Conservation (phyloP, 2,797 vertebrate genomes). For the Silurus lanzhouensis region DNA sequence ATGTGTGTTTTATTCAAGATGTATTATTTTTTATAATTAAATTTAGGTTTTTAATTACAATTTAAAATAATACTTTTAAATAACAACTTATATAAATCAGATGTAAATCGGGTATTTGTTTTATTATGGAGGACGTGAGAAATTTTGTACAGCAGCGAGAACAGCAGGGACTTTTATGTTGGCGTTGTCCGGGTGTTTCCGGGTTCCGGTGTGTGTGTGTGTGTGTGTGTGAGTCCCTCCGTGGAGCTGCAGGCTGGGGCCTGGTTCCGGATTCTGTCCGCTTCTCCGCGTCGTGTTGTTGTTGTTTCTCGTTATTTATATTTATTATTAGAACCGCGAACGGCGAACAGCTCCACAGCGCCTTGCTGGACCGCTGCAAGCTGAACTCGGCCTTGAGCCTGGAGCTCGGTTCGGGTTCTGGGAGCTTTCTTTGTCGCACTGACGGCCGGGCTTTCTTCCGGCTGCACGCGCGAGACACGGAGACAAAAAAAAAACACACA, state of each 20-base stretch:
- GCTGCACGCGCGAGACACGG: background rate
- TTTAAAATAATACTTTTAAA: no score
- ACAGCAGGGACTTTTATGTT: no score
- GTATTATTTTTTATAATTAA: no score
- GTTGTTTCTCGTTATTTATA: background rate
- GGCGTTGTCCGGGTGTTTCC: no score
- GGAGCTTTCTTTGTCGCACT: constrained; percentile 26
- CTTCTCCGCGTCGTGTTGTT: background rate
- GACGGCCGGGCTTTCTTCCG: background rate
- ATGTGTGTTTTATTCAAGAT: no score
- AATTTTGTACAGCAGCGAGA: no score
- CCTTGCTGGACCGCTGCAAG: background rate
- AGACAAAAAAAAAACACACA: background rate
- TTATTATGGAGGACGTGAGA: no score
- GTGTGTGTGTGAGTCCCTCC: background rate
- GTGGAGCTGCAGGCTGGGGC: constrained; percentile 24
- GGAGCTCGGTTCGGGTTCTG: background rate
- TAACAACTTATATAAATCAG: no score
- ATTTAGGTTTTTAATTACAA: no score
- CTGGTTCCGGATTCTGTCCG: constrained; percentile 4
- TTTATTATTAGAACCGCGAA: no score
- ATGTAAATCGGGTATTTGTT: no score
- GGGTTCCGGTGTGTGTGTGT: background rate
- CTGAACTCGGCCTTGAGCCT: background rate
- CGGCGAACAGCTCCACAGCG: background rate